phyloP scores from a whole-genome alignment of 2,888 invertebrate species.

The Gibbula magus region DNA sequence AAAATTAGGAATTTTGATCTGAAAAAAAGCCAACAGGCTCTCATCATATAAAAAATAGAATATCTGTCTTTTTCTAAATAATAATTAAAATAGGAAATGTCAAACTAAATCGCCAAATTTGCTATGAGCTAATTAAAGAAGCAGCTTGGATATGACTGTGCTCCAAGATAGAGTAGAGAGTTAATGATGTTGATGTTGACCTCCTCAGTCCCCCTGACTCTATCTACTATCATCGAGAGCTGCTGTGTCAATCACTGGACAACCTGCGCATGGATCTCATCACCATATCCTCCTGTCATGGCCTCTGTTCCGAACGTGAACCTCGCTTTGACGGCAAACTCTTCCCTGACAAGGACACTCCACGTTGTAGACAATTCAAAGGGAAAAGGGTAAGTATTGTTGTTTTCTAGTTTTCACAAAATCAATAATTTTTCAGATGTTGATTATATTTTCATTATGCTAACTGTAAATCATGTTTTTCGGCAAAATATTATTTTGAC shows the following conservation, averaged over 20 bases:
- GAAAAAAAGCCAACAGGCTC: no score
- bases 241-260: conserved; percentile 86
- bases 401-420: background rate
- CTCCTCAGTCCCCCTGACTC: conserved; percentile 54
- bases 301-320: conserved; percentile 83
- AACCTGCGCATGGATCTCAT: conserved; percentile 86
- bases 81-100: no score
- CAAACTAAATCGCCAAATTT: no score
- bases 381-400: conserved; percentile 69
- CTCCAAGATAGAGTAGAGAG: no score
- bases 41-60: no score
- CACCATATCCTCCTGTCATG: conserved; percentile 88
- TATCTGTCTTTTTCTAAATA: no score
- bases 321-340: conserved; percentile 79
- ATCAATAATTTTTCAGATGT: background rate
- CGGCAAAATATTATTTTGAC: no score
- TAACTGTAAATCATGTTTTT: no score
- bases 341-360: conserved; percentile 82
- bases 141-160: no score
- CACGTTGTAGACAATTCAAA: conserved; percentile 84
- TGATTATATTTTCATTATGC: background rate
- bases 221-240: conserved; percentile 90
- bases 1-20: no score
- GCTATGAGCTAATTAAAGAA: no score
- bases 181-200: no score